Percentiles rank a stretch among this genome's conserved stretches.
phyloP scores from a whole-genome alignment of 2,888 invertebrate genomes.

The Holacanthella duospinosa region DNA sequence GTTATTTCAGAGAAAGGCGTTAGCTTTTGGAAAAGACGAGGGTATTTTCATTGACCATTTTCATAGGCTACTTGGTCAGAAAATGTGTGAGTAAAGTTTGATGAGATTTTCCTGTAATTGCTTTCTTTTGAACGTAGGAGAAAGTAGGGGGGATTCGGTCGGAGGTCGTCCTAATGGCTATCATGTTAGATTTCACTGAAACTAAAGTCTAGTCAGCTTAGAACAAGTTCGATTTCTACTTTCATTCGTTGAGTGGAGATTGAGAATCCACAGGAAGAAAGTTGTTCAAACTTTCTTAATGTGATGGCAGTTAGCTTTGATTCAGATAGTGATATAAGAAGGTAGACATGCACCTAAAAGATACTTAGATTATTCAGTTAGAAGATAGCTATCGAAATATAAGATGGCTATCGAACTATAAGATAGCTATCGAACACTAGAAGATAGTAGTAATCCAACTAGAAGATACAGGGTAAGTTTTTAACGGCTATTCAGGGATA shows the following conservation, averaged over 20 bases:
- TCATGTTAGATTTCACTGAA: constrained; percentile 7
- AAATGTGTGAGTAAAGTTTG: constrained; percentile 15
- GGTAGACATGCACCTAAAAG: too few species aligned
- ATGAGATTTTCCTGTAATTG: constrained; percentile 35
- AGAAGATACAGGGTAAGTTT: too few species aligned
- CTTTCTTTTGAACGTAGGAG: constrained; percentile 11
- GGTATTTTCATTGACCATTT: too few species aligned
- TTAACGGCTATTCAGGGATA: too few species aligned
- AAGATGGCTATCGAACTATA: too few species aligned
- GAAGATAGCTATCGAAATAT: too few species aligned
- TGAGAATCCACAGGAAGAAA: neutral
- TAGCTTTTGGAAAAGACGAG: too few species aligned
- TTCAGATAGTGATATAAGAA: too few species aligned
- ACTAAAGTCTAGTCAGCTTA: neutral
- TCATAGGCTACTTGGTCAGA: neutral
- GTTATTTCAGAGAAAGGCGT: neutral
- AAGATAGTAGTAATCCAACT: too few species aligned
- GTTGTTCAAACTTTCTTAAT: neutral
- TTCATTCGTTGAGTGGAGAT: neutral
- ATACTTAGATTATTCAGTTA: too few species aligned
- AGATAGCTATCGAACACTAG: too few species aligned
- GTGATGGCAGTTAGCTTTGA: too few species aligned
- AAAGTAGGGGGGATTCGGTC: neutral
- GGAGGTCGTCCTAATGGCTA: constrained; percentile 12
- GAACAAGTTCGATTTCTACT: neutral